Base-by-base conservation (phyloP, 2,888 invertebrate genomes). In the Platycheirus albimanus region DNA sequence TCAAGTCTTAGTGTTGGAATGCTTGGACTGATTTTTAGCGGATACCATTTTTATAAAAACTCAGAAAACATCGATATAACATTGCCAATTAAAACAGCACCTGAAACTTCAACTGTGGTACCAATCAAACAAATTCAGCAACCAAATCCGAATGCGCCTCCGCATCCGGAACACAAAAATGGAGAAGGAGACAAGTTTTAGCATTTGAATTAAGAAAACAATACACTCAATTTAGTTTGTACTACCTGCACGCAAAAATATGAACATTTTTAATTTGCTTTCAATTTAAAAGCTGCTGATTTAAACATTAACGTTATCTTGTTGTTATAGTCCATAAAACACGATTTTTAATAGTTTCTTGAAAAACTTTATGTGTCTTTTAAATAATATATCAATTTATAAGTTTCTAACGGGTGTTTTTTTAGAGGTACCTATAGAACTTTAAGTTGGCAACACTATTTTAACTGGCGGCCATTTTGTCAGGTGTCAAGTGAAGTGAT, bases 1-100 rank as follows among this genome's bases (percentile, higher is more conserved):
- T 87, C 87, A 1, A 86, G 89, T 2, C 87, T 90, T 0, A 89
- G 88, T 0, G 33, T 90, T 1, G 89, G 90, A 0, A 24, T 88
- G 24, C 67, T 90, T 11, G 90, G 90, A 0, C 76, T 89, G 0
- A 87, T 89, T 86, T 86, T 88, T 0, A 85, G 87, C 2, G 88
- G 86, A 11, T 90, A 89, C 85, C 85, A 89, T 51, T 89, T 86
- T 52, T 88, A 89, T 71, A 87, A 88, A 61, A 87, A 89, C 30
- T 84, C 88, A 0, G 88, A 89, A 36, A 89, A 86, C 8, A 43
- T 90, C 63, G 89, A 90, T 71, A 88, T 90, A 1, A 87, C 87
- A 1, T 58, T 89, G 51, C 89, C 89, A 7, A 85, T 87, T n/a
- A 88, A 87, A 47, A 85, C 86, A 6, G 79, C 86, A 41, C 87